These are phyloP conservation scores for Apantesis nais DNA, from an alignment of 2,888 invertebrate species.

Conservation along the genomic window DNA sequence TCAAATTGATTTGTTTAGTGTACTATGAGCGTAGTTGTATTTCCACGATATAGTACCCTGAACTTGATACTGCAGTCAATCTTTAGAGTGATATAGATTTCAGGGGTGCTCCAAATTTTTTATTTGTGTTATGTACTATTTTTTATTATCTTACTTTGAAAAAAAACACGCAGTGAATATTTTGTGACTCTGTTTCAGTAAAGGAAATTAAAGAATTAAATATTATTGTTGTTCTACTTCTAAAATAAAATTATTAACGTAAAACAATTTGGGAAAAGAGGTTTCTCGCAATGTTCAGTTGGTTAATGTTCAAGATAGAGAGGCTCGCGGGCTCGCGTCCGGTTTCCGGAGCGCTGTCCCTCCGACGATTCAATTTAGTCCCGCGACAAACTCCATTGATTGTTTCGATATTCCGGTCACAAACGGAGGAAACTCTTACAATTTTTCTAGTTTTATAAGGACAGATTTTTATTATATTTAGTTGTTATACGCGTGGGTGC, in stretches of 20 bases:
- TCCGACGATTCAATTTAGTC: slow-evolving; percentile 77
- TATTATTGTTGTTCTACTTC: neutral
- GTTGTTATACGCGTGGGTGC: slow-evolving; percentile 31
- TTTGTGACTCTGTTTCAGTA: neutral
- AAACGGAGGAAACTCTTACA: slow-evolving; percentile 60
- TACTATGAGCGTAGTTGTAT: too few species aligned
- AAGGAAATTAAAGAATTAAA: neutral
- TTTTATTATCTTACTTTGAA: too few species aligned
- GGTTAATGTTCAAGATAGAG: slow-evolving; percentile 66
- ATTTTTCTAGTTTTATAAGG: slow-evolving; percentile 48
- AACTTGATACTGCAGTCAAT: too few species aligned
- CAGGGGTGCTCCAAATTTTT: too few species aligned
- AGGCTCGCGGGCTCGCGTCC: slow-evolving; percentile 67
- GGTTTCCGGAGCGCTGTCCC: slow-evolving; percentile 72
- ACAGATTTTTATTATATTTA: slow-evolving; percentile 51
- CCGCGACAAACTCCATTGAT: slow-evolving; percentile 81
- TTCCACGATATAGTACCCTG: too few species aligned
- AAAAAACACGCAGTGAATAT: neutral
- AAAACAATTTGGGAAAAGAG: slow-evolving; percentile 31
- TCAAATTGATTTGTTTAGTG: too few species aligned
- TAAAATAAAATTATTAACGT: slow-evolving; percentile 9
- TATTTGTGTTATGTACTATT: too few species aligned
- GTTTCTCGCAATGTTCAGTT: slow-evolving; percentile 41
- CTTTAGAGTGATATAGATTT: too few species aligned
- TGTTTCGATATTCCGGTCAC: slow-evolving; percentile 83